phyloP scores from a whole-genome alignment of 1,140 invertebrate genomes.

The Acyrthosiphon pisum region DNA sequence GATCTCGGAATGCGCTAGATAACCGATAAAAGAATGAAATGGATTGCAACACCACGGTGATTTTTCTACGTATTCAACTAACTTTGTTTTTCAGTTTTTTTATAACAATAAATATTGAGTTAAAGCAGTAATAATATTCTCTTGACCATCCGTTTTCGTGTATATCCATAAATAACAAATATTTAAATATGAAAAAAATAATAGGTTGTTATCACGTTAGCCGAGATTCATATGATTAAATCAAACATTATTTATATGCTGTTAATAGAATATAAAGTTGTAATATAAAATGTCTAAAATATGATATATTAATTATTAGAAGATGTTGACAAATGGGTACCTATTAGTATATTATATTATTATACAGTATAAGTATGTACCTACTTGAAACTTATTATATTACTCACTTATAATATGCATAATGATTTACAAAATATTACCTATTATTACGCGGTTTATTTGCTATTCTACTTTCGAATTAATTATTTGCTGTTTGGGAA shows the following conservation, averaged over 20 bases:
- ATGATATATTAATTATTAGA: neutral
- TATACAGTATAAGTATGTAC: too few species aligned
- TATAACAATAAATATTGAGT: neutral
- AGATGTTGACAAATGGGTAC: too few species aligned
- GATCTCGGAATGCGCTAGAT: neutral
- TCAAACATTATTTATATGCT: neutral
- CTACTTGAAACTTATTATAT: too few species aligned
- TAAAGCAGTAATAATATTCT: neutral
- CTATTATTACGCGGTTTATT: neutral
- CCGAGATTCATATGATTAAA: neutral
- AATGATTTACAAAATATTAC: neutral
- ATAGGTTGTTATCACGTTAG: neutral
- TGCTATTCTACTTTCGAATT: neutral
- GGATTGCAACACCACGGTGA: neutral
- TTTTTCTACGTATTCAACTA: neutral
- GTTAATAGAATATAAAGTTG: neutral
- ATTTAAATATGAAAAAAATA: neutral
- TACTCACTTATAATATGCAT: too few species aligned
- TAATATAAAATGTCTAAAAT: neutral
- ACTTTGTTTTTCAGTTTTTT: neutral
- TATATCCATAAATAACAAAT: neutral
- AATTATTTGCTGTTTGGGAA: neutral
- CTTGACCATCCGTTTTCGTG: neutral
- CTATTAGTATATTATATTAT: too few species aligned
- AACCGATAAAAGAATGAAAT: neutral